Conservation (phyloP, 2,888 invertebrate genomes). For the Acleris laterana region DNA sequence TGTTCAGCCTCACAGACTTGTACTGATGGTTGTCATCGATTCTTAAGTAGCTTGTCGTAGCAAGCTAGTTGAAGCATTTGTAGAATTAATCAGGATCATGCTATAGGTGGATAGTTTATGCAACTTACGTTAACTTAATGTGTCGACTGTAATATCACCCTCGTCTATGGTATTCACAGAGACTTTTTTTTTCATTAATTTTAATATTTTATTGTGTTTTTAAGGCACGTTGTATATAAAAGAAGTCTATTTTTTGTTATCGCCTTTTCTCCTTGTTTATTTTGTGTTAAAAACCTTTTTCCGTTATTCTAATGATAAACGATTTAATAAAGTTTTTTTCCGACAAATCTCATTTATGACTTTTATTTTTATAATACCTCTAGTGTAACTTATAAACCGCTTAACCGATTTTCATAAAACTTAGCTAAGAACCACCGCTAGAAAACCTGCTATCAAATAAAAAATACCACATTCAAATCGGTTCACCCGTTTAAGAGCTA, state of each 20-base stretch:
- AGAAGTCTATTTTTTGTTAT: slow-evolving; percentile 74
- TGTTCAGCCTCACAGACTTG: background rate
- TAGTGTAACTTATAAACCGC: background rate
- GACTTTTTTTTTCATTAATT: slow-evolving; percentile 47
- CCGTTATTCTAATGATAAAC: slow-evolving; percentile 72
- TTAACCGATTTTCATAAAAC: no score
- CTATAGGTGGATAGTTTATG: slow-evolving; percentile 63
- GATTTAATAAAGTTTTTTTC: slow-evolving; percentile 74
- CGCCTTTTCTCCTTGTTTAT: slow-evolving; percentile 71
- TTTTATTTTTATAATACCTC: slow-evolving; percentile 22
- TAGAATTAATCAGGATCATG: slow-evolving; percentile 69
- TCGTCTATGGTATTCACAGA: slow-evolving; percentile 52
- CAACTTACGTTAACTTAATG: slow-evolving; percentile 53
- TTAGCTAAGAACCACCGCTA: no score
- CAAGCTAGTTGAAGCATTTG: slow-evolving; percentile 83
- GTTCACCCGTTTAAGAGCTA: no score
- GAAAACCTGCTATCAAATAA: no score
- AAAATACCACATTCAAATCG: no score
- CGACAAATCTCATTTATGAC: slow-evolving; percentile 26
- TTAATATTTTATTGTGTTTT: slow-evolving; percentile 45
- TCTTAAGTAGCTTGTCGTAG: slow-evolving; percentile 72
- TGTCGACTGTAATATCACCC: slow-evolving; percentile 58
- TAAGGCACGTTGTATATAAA: slow-evolving; percentile 68
- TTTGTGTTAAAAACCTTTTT: slow-evolving; percentile 71
- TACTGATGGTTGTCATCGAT: slow-evolving; percentile 35